Evolutionary conservation across 2,113 vertebrate genomes (phyloP), one percentile per base, ranked within the genome.

Genomic region (Sinocyclocheilus anophthalmus): DNA sequence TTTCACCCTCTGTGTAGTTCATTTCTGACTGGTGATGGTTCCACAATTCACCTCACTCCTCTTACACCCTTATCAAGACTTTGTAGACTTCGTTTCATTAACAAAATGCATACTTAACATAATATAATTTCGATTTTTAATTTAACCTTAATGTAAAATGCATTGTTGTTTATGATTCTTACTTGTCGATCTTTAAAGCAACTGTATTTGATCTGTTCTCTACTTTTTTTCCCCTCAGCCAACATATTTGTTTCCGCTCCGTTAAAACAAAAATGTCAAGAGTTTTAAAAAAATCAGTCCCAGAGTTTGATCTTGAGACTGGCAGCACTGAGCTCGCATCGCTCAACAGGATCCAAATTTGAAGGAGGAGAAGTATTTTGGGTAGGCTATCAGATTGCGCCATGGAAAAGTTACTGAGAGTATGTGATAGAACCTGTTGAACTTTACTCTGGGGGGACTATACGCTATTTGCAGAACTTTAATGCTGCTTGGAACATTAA

Each of bases 311-410:
- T 91, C 92, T 94, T 93, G 63, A 94, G 93, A 93, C 91, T 94
- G 94, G 92, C 94, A 93, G 93, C 92, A 89, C 92, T 93, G 92
- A 93, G 92, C 92, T 89, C 91, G 92, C 93, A 94, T 90, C 89
- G 93, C 94, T 92, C 94, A 94, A 94, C 95, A 93, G 94, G 94
- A 93, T 90, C 86, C 89, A 88, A 93, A 94, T 95, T 16, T 95
- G 91, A 94, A 93, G 93, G 87, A 88, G 82, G 88, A 90, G 93
- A 84, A 84, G 92, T 91, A 93, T 55, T 92, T 90, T 89, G 93
- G 79, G 53, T 5, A 63, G 79, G 50, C 84, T 94, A 93, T 94
- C 89, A 87, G 84, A 92, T 94, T 94, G 94, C 92, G 88, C 90
- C 88, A 90, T 87, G 76, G 88, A 90, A 93, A 91, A 85, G 86